Evolutionary conservation across 2,888 invertebrate genomes (phyloP), one percentile per base, ranked within the genome.

Genomic region (Drosophila cracens): DNA sequence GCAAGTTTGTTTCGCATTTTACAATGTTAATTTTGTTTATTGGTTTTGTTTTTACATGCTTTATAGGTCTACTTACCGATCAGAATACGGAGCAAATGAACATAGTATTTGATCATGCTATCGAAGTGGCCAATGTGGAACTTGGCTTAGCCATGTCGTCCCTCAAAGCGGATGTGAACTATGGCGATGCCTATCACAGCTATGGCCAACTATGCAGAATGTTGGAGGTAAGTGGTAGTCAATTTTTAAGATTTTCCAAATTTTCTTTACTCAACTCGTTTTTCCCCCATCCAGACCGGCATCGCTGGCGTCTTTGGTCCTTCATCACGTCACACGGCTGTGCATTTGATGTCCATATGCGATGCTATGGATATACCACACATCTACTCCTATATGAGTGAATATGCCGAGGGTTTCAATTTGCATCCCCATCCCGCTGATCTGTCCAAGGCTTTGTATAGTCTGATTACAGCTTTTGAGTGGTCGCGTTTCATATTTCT

Each of bases 401-500:
- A 95, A 63, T 94, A 95, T 74, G 94, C 94, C 89, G 94, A 94
- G 34, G 94, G 94, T 29, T 89, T 92, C 7, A 98, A 97, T 93
- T 93, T 98, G 71, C 96, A 96, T 93, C 97, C 98, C 0, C 94
- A 96, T 87, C 94, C 95, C 3, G 91, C 93, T n/a, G 93, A 94
- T n/a, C 90, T 96, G 8, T 94, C 95, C n/a, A 82, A 95, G 94
- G 95, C 96, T 7, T 95, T 96, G 74, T 94, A 95, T 43, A 95
- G 96, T 79, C 94, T 98, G 40, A 95, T 98, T 10, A 93, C 94
- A 67, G 94, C 95, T 11, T 97, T 96, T 94, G 95, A 95, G 38
- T 99, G 98, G 98, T 95, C 95, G 62, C 94, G 95, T 53, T 98
- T 98, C 89, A 97, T 97, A 34, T 95, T 99, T 82, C 94, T 99